These are phyloP conservation scores for Tachyglossus aculeatus DNA, from an alignment of 2,797 vertebrate species.

Conservation along the genomic window DNA sequence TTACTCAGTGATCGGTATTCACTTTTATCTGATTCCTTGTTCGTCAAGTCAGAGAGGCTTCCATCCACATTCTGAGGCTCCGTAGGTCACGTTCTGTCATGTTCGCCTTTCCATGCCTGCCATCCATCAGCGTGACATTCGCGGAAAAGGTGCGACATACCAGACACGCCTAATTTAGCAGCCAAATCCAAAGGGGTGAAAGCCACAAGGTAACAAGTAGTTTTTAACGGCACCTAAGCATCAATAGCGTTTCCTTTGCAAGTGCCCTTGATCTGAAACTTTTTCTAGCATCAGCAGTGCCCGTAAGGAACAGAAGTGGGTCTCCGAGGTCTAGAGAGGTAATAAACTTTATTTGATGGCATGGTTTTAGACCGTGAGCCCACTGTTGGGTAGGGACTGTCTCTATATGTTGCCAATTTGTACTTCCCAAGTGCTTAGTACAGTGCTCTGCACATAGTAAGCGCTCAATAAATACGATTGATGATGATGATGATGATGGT, in stretches of 20 bases:
- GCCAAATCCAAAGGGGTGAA: not conserved
- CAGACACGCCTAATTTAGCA: conserved; percentile 10
- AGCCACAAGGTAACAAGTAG: not conserved
- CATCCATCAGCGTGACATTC: not conserved
- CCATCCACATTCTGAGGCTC: conserved; percentile 20
- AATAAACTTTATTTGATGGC: not conserved
- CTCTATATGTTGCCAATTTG: no score
- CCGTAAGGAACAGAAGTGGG: not conserved
- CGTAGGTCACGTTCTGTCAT: not conserved
- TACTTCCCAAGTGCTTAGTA: no score
- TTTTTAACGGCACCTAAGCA: not conserved
- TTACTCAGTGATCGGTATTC: conserved; percentile 17
- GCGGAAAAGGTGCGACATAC: conserved; percentile 9
- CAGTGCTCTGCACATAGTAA: no score
- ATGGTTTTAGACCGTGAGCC: no score
- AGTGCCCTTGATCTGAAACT: not conserved
- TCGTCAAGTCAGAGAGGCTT: conserved; percentile 22
- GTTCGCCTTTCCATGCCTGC: conserved; percentile 31
- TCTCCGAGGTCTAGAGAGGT: not conserved
- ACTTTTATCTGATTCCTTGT: conserved; percentile 35
- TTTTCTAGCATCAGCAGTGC: not conserved
- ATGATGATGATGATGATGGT: no score
- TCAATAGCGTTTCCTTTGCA: not conserved
- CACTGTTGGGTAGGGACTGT: no score
- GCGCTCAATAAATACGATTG: no score